Conservation (phyloP, 2,888 invertebrate species). For the Ormyrus nitidulus region DNA sequence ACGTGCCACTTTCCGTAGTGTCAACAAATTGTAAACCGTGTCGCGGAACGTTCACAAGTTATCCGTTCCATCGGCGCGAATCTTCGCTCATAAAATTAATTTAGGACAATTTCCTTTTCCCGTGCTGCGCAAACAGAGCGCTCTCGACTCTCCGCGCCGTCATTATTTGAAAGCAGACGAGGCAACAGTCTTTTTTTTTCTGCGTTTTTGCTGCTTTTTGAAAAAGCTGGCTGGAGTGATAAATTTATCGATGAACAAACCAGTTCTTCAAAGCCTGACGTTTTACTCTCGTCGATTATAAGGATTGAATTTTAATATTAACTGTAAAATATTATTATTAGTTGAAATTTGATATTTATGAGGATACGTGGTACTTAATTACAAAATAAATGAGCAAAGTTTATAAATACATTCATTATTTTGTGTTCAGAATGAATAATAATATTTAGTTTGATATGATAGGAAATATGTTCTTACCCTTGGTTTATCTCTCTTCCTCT, state of each 20-base stretch:
- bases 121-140: constrained; percentile 17
- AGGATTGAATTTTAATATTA: too few species aligned
- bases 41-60: constrained; percentile 49
- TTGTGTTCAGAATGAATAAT: not conserved
- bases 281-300: too few species aligned
- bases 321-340: too few species aligned
- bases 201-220: too few species aligned
- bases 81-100: constrained; percentile 56
- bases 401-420: not conserved
- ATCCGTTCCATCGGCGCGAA: constrained; percentile 53
- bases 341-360: too few species aligned
- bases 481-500: constrained; percentile 79
- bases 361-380: too few species aligned
- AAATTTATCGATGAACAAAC: too few species aligned
- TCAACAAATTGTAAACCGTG: constrained; percentile 59
- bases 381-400: too few species aligned
- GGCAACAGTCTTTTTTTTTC: not conserved
- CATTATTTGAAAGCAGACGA: not conserved
- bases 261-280: too few species aligned
- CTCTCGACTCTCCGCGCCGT: not conserved
- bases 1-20: constrained; percentile 55
- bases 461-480: constrained; percentile 38
- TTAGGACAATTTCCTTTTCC: constrained; percentile 55
- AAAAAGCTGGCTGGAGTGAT: too few species aligned
- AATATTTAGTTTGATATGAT: not conserved